A percentile compares a stretch with the other conserved stretches of the same genome.
Conservation (phyloP, 2,888 invertebrate species). For the Drosophila planitibia region DNA sequence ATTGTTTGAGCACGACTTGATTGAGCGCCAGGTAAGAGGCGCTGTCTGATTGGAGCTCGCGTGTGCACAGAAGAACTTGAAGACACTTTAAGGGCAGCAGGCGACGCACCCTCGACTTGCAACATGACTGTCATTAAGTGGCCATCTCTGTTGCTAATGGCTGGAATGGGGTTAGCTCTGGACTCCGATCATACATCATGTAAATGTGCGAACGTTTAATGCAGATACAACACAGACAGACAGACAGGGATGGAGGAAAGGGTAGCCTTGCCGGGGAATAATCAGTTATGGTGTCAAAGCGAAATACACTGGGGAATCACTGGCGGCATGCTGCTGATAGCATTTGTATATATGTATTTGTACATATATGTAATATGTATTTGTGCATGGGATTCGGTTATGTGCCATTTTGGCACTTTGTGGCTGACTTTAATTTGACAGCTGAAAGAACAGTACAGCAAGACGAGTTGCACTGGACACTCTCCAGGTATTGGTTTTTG, state of each 20-base stretch:
- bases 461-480: conserved; percentile 7
- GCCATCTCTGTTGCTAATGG: conserved; percentile 59
- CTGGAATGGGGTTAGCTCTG: conserved; percentile 28
- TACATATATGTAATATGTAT: background rate
- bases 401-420: conserved; percentile 40
- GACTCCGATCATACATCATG: conserved; percentile 50
- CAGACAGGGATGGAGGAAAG: background rate
- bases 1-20: conserved; percentile 57
- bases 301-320: conserved; percentile 59
- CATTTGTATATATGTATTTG: background rate
- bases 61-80: conserved; percentile 24
- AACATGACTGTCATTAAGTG: conserved; percentile 50
- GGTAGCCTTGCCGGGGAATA: background rate
- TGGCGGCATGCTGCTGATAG: conserved; percentile 10
- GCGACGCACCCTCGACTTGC: conserved; percentile 4
- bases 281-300: conserved; percentile 38
- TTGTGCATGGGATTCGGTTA: conserved; percentile 20
- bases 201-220: conserved; percentile 58
- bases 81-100: conserved; percentile 22
- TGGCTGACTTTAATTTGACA: conserved; percentile 62
- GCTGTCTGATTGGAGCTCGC: conserved; percentile 39
- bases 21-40: conserved; percentile 46
- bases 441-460: conserved; percentile 53
- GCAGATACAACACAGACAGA: conserved; percentile 17
- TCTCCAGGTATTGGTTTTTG: conserved; percentile 26